A percentile compares a stretch with the other conserved stretches of the same genome.
These are phyloP conservation scores for Labroides dimidiatus DNA, from an alignment of 2,797 vertebrate species.

Conservation along the genomic window DNA sequence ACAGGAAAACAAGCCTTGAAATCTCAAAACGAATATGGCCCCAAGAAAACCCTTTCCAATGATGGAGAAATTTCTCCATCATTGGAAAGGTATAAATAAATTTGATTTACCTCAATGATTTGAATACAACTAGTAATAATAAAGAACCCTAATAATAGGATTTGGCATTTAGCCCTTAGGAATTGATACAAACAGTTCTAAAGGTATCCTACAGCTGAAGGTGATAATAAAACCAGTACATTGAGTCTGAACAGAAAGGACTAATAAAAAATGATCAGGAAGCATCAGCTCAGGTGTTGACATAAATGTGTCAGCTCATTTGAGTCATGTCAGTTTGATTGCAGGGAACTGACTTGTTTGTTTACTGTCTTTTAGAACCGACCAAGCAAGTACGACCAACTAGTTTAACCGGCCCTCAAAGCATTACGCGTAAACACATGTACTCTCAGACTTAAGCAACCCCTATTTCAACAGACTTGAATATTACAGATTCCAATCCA, in stretches of 20 bases:
- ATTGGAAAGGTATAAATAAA: no score
- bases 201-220: constrained; percentile 3
- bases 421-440: constrained; percentile 32
- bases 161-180: not conserved
- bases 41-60: no score
- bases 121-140: constrained; percentile 11
- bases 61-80: no score
- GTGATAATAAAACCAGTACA: no score
- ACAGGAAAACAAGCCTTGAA: no score
- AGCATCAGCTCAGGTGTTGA: constrained; percentile 30
- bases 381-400: constrained; percentile 41
- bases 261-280: not conserved
- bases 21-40: no score
- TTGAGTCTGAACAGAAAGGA: constrained; percentile 1
- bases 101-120: not conserved
- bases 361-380: constrained; percentile 21
- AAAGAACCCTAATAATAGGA: no score
- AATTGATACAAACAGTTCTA: constrained; percentile 1
- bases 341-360: constrained; percentile 41
- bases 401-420: constrained; percentile 70
- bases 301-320: constrained; percentile 33
- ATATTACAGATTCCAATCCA: constrained; percentile 13
- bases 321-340: constrained; percentile 40
- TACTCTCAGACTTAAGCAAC: constrained; percentile 31
- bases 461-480: constrained; percentile 28